Percentiles rank a stretch among this genome's conserved stretches.
These are phyloP conservation scores for Colistium nudipinnis DNA, from an alignment of 2,113 vertebrate genomes.

Conservation along the genomic window DNA sequence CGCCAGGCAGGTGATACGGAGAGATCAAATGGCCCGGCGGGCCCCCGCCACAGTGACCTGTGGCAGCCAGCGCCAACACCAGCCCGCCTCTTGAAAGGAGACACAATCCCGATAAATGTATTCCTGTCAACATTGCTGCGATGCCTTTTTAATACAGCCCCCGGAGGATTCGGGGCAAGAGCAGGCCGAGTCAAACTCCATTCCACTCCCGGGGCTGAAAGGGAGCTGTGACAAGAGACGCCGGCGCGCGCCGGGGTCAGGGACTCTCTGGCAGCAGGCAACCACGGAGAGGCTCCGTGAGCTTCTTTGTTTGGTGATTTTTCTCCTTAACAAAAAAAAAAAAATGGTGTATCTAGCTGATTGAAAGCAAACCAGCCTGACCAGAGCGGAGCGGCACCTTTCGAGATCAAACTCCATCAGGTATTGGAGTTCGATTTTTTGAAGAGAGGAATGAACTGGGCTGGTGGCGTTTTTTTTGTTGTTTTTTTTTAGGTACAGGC, in stretches of 20 bases:
- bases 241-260: slow-evolving; percentile 59
- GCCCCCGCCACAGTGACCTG: slow-evolving; percentile 64
- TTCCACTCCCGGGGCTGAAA: slow-evolving; percentile 69
- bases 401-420: slow-evolving; percentile 2
- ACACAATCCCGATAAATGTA: slow-evolving; percentile 83
- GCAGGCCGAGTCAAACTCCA: slow-evolving; percentile 79
- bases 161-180: slow-evolving; percentile 72
- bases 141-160: slow-evolving; percentile 82
- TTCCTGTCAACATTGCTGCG: slow-evolving; percentile 82
- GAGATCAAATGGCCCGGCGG: slow-evolving; percentile 71
- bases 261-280: slow-evolving; percentile 29
- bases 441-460: slow-evolving; percentile 22
- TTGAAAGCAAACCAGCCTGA: slow-evolving; percentile 28
- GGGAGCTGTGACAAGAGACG: slow-evolving; percentile 72
- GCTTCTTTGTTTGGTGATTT: slow-evolving; percentile 7
- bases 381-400: slow-evolving; percentile 14
- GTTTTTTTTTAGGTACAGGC: slow-evolving; percentile 18
- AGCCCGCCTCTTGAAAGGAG: slow-evolving; percentile 80
- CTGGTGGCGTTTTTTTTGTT: too few relatives aligned
- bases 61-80: slow-evolving; percentile 68
- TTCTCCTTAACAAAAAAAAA: neutral
- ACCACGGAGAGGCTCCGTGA: slow-evolving; percentile 18
- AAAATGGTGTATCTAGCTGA: neutral
- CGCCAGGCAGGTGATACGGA: slow-evolving; percentile 59
- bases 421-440: slow-evolving; percentile 14